Evolutionary conservation across 2,888 invertebrate genomes (phyloP), one percentile per base, ranked within the genome.

Genomic region (Eurytoma californica): DNA sequence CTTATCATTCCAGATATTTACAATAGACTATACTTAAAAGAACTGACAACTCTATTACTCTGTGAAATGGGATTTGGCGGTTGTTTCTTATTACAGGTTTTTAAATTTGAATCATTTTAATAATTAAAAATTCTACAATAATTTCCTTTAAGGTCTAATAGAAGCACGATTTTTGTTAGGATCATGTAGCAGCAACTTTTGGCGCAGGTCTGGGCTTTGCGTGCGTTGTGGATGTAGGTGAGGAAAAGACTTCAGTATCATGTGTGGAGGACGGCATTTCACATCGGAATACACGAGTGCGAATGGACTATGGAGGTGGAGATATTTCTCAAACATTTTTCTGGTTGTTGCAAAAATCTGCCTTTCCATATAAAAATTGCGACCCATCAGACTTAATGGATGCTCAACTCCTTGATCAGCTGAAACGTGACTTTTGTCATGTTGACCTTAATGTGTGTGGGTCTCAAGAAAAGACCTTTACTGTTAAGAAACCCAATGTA

Each of bases 211-310:
- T 96, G 18, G 94, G 95, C 67, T 96, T 95, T 86, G 98, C 97
- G 0, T 98, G 98, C 91, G 97, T 98, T 0, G 96, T 98, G 0
- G 98, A 98, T 89, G 95, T 98, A 72, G 98, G 98, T 0, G 98
- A 98, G 88, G 97, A 98, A 89, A 98, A 98, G 91, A 97, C 97
- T 0, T 97, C 97, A 0, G 95, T 98, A 24, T 97, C 97, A 2
- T 98, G 98, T 91, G 97, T 98, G 0, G 98, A 98, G 91, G 98
- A 98, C 92, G 98, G 97, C 0, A 96, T 98, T 80, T 98, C 98
- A 30, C 97, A 97, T 86, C 94, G 95, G 83, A 95, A 95, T 82
- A 97, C 98, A 0, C 92, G 97, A 86, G 93, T 94, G 0, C 91
- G 95, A 72, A 93, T 98, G 92, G 95, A 96, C 84, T 97, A 97